phyloP scores from a whole-genome alignment of 2,797 vertebrate genomes.

The Chelon auratus region DNA sequence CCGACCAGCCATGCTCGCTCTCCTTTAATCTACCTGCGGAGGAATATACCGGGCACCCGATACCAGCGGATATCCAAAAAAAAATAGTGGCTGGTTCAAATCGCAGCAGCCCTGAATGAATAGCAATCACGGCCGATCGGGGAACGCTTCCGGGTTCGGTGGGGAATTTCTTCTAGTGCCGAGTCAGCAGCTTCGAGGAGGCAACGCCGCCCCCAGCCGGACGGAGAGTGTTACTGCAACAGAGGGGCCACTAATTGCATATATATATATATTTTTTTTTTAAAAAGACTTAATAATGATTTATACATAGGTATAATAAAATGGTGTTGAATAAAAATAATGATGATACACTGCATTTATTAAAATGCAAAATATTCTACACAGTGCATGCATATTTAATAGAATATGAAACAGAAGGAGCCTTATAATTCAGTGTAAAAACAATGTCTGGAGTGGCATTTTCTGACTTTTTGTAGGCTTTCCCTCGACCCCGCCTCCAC shows the following conservation, averaged over 20 bases:
- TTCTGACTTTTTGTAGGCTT: constrained; percentile 5
- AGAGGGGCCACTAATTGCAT: background rate
- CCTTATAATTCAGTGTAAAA: background rate
- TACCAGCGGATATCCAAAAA: background rate
- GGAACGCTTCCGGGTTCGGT: constrained; percentile 73
- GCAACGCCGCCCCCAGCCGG: background rate
- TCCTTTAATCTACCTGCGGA: constrained; percentile 15
- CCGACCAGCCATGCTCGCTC: constrained; percentile 78
- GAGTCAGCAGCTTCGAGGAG: constrained; percentile 29
- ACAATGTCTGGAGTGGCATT: background rate
- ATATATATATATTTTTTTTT: background rate
- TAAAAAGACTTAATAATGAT: too few species aligned
- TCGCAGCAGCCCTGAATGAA: constrained; percentile 57
- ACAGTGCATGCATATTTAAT: background rate
- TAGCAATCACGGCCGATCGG: constrained; percentile 19
- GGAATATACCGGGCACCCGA: background rate
- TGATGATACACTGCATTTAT: too few species aligned
- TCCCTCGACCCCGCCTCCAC: constrained; percentile 3
- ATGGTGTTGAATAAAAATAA: too few species aligned
- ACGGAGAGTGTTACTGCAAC: background rate
- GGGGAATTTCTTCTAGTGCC: constrained; percentile 44
- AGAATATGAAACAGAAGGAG: too few species aligned
- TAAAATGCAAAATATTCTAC: background rate
- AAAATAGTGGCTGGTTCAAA: background rate
- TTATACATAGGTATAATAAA: too few species aligned